Percentiles rank a stretch among this genome's conserved stretches.
These are phyloP conservation scores for Zaprionus tsacasi DNA, from an alignment of 1,140 invertebrate genomes.

Conservation along the genomic window DNA sequence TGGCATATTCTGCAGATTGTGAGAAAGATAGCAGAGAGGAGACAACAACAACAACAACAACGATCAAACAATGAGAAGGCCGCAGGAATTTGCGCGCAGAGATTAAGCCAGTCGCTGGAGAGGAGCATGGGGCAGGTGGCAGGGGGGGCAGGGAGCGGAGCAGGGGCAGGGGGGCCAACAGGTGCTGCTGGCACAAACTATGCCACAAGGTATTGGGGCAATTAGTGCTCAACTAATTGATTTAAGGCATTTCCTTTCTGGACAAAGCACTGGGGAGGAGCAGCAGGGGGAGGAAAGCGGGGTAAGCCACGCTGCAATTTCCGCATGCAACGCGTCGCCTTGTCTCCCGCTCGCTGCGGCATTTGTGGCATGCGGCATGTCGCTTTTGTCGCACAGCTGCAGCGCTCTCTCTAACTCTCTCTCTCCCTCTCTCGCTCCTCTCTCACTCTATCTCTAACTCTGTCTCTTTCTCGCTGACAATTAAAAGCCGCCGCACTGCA, in stretches of 20 bases:
- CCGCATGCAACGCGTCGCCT: constrained; percentile 72
- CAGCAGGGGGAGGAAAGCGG: neutral
- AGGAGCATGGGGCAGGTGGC: neutral
- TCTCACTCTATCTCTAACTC: neutral
- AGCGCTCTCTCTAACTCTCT: neutral
- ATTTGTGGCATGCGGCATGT: constrained; percentile 73
- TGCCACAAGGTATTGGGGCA: constrained; percentile 84
- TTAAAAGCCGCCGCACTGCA: constrained; percentile 72
- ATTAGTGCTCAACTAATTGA: constrained; percentile 83
- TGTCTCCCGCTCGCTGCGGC: constrained; percentile 70
- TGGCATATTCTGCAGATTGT: constrained; percentile 66
- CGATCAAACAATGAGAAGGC: constrained; percentile 76
- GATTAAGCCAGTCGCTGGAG: constrained; percentile 57
- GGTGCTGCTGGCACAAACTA: constrained; percentile 77
- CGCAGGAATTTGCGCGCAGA: constrained; percentile 73
- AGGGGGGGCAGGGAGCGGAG: constrained; percentile 2
- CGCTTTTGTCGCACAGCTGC: constrained; percentile 39
- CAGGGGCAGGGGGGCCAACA: constrained; percentile 46
- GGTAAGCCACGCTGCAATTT: constrained; percentile 51
- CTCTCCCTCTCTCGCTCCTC: constrained; percentile 3
- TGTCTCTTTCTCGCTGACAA: constrained; percentile 42
- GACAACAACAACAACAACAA: constrained; percentile 44
- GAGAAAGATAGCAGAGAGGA: constrained; percentile 71
- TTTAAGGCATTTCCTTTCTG: constrained; percentile 82
- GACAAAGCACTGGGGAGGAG: constrained; percentile 11